A percentile compares a stretch with the other conserved stretches of the same genome.
Evolutionary conservation across 2,113 vertebrate species (phyloP).

Genomic region (Melanerpes aurifrons): DNA sequence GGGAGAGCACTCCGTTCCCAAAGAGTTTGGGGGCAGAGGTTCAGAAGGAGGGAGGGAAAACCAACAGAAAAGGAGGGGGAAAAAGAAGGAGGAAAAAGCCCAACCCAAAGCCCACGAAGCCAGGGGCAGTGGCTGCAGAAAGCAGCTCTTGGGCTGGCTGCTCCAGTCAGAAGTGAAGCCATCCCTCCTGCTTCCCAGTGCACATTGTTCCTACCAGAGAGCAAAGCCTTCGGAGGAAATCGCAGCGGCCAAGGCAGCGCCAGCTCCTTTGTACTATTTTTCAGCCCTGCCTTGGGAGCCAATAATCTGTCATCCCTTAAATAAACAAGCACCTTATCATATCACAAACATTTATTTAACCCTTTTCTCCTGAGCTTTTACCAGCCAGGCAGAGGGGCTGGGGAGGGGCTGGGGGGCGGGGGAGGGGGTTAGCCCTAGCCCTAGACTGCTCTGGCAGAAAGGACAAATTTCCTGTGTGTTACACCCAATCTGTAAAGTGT

Average conservation of each 20-base stretch:
- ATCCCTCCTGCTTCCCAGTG: constrained; percentile 76
- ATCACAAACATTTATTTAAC: constrained; percentile 99
- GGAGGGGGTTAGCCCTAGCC: constrained; percentile 71
- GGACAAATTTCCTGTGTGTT: constrained; percentile 79
- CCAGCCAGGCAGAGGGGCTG: constrained; percentile 82
- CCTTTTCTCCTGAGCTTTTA: constrained; percentile 88
- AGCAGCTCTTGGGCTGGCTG: constrained; percentile 21
- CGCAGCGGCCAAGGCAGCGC: constrained; percentile 80
- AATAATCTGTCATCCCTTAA: constrained; percentile 84
- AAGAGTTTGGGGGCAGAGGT: neutral
- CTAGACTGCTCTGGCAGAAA: constrained; percentile 79
- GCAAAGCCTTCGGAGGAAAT: constrained; percentile 82
- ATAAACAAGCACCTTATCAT: constrained; percentile 98
- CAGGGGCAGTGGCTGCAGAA: neutral
- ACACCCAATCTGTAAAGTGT: constrained; percentile 83
- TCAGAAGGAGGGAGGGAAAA: neutral
- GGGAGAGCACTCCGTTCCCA: constrained; percentile 33
- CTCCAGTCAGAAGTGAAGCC: constrained; percentile 66
- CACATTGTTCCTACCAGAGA: constrained; percentile 75
- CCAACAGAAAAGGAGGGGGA: neutral
- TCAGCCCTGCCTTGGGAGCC: constrained; percentile 83
- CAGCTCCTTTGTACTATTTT: constrained; percentile 82
- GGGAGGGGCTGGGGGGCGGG: neutral
- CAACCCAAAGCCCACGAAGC: neutral
- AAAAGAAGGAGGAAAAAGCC: neutral